A percentile compares a stretch with the other conserved stretches of the same genome.
phyloP scores from a whole-genome alignment of 2,888 invertebrate species.

The Copidosoma aretas region DNA sequence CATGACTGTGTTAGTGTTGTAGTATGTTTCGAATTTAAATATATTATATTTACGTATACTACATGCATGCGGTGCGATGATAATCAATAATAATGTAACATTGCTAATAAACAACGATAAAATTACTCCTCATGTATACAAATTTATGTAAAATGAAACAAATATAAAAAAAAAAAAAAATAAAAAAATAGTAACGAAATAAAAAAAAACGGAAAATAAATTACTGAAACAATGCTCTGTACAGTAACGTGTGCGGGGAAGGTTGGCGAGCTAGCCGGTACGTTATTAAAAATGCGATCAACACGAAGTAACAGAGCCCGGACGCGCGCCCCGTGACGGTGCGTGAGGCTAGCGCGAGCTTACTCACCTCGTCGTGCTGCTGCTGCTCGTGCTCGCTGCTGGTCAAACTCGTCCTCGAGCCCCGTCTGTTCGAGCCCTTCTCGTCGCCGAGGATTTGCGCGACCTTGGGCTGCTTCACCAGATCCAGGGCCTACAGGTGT shows the following conservation, averaged over 20 bases:
- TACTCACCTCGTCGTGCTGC: constrained; percentile 77
- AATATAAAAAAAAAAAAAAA: constrained; percentile 2
- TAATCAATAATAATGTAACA: constrained; percentile 10
- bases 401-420: constrained; percentile 74
- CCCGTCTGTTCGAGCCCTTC: constrained; percentile 72
- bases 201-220: constrained; percentile 35
- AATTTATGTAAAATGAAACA: constrained; percentile 14
- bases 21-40: neutral
- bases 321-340: neutral
- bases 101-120: neutral
- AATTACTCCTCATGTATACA: constrained; percentile 1
- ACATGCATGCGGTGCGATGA: constrained; percentile 49
- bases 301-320: neutral
- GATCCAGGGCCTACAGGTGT: constrained; percentile 80
- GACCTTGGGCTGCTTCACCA: constrained; percentile 90
- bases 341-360: constrained; percentile 34
- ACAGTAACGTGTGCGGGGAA: constrained; percentile 9
- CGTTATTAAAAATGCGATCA: neutral
- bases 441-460: constrained; percentile 73
- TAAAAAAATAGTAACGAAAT: constrained; percentile 18
- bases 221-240: constrained; percentile 31
- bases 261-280: neutral
- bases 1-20: constrained; percentile 5
- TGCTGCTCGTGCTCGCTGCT: constrained; percentile 74
- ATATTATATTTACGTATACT: constrained; percentile 34